Conservation (phyloP, 2,113 vertebrate genomes). For the Motacilla alba region DNA sequence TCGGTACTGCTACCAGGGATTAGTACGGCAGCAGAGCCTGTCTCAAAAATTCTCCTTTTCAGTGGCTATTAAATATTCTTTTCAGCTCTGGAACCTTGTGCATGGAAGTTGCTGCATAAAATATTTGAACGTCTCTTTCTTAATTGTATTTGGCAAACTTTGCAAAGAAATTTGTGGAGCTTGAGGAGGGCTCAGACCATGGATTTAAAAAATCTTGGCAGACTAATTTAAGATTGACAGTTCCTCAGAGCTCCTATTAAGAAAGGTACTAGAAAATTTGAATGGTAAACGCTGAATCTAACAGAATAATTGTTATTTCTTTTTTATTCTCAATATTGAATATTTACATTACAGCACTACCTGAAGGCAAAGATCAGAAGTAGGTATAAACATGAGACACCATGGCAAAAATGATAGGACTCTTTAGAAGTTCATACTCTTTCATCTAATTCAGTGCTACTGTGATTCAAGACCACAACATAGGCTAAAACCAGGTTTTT, state of each 20-base stretch:
- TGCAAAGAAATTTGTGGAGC: neutral
- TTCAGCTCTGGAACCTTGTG: neutral
- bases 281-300: neutral
- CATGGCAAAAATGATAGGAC: neutral
- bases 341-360: neutral
- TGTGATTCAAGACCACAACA: neutral
- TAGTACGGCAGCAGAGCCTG: neutral
- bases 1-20: neutral
- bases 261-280: neutral
- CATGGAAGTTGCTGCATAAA: neutral
- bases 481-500: neutral
- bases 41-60: neutral
- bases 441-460: neutral
- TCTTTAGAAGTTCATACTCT: neutral
- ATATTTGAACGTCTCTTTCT: neutral
- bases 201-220: neutral
- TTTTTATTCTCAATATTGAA: neutral
- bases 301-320: neutral
- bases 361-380: neutral
- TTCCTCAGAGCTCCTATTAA: neutral
- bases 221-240: neutral
- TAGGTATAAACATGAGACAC: neutral
- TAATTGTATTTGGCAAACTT: neutral
- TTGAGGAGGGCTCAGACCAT: neutral
- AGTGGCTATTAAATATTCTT: neutral